phyloP scores from a whole-genome alignment of 2,888 invertebrate genomes.

The Meiosimyza platycephala region DNA sequence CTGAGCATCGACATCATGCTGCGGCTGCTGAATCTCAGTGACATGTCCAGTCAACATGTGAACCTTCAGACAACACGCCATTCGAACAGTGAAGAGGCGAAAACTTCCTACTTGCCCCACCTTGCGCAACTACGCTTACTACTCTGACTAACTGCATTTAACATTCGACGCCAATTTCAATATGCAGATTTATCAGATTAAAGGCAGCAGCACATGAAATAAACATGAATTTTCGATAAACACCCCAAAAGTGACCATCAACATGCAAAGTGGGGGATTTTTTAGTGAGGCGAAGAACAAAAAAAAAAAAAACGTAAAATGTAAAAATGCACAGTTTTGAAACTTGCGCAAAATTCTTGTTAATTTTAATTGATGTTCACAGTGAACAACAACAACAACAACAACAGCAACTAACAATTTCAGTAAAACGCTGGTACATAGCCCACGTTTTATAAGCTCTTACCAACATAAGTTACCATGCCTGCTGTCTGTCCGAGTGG shows the following conservation, averaged over 20 bases:
- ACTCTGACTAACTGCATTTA: neutral
- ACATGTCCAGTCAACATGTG: too few species aligned
- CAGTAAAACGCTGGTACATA: too few species aligned
- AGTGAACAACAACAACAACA: too few species aligned
- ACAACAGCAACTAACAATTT: too few species aligned
- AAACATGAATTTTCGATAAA: constrained; percentile 30
- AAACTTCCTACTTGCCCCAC: neutral
- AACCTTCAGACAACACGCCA: neutral
- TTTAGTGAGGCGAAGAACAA: too few species aligned
- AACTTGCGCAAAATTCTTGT: constrained; percentile 24
- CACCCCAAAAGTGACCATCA: constrained; percentile 23
- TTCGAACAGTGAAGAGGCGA: neutral
- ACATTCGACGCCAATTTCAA: neutral
- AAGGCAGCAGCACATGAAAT: constrained; percentile 9
- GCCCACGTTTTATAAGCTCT: too few species aligned
- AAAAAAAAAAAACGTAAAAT: neutral
- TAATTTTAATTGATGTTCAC: constrained; percentile 31
- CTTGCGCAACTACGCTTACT: neutral
- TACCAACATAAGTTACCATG: neutral
- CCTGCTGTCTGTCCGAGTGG: neutral
- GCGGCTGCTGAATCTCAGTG: neutral
- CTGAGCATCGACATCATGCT: neutral
- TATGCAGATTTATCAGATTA: constrained; percentile 31
- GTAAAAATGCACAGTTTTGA: neutral
- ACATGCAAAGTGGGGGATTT: constrained; percentile 11